Evolutionary conservation across 2,797 vertebrate species (phyloP).

Genomic region (Diplodus sargus): DNA sequence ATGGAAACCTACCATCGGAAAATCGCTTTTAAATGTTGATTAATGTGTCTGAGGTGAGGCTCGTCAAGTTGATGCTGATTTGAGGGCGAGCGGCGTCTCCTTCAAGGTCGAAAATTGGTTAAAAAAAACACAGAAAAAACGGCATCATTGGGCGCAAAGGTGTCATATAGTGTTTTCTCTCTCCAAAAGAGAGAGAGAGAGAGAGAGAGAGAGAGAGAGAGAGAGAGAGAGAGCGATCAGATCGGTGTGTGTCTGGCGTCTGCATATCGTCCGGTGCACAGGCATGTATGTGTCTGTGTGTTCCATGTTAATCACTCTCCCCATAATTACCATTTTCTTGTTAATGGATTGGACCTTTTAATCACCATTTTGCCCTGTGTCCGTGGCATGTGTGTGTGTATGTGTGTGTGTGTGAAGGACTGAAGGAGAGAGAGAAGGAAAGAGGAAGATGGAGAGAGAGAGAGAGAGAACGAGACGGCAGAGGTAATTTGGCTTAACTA

Average conservation of each 20-base stretch:
- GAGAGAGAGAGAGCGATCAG: neutral
- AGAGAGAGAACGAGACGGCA: slow-evolving; percentile 46
- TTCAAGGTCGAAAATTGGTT: neutral
- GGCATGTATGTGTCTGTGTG: slow-evolving; percentile 4
- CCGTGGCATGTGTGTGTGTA: slow-evolving; percentile 6
- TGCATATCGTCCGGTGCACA: neutral
- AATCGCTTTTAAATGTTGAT: slow-evolving; percentile 23
- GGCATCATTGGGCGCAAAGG: neutral
- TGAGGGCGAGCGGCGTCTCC: neutral
- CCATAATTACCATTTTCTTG: slow-evolving; percentile 71
- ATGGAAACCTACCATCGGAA: slow-evolving; percentile 8
- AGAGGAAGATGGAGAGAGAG: slow-evolving; percentile 12
- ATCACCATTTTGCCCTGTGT: slow-evolving; percentile 68
- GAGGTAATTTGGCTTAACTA: slow-evolving; percentile 74
- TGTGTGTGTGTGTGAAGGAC: neutral
- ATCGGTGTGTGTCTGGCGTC: neutral
- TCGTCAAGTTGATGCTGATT: neutral
- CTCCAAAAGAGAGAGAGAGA: neutral
- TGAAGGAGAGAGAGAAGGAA: neutral
- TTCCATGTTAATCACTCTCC: slow-evolving; percentile 64
- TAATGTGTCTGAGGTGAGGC: slow-evolving; percentile 5
- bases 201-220: neutral
- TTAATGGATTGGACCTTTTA: slow-evolving; percentile 76
- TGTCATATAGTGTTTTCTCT: too few species aligned
- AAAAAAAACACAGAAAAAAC: too few species aligned